Percentiles rank a stretch among this genome's conserved stretches.
Conservation (phyloP, 2,888 invertebrate genomes). For the Lumbricus terrestris region DNA sequence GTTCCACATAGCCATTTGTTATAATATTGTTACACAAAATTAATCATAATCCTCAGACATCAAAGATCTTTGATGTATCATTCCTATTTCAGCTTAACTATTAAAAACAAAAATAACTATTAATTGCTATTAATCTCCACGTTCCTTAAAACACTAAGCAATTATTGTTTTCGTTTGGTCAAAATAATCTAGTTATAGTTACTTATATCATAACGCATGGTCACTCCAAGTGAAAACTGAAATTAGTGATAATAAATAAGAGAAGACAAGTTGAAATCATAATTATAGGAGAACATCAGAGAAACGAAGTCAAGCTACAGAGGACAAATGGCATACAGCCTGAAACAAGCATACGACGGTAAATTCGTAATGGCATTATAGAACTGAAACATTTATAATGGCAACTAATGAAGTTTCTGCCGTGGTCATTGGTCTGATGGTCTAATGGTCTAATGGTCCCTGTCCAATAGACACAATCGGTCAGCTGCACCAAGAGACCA, state of each 20-base stretch:
- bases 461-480: background rate
- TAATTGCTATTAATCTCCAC: background rate
- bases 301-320: too few species aligned
- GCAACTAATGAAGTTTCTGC: background rate
- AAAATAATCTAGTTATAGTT: too few species aligned
- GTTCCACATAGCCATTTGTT: too few species aligned
- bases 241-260: too few species aligned
- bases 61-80: background rate
- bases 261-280: too few species aligned
- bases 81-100: background rate
- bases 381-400: background rate
- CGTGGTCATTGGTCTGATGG: background rate
- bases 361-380: too few species aligned
- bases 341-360: too few species aligned
- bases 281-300: too few species aligned
- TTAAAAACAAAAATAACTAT: background rate
- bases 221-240: too few species aligned
- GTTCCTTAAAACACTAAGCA: background rate
- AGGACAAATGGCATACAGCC: too few species aligned
- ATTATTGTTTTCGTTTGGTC: too few species aligned
- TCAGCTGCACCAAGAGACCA: background rate
- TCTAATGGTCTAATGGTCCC: background rate
- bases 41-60: background rate
- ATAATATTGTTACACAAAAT: background rate
- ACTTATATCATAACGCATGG: too few species aligned